These are phyloP conservation scores for Oryctes rhinoceros DNA, from an alignment of 1,140 invertebrate species.

Conservation along the genomic window DNA sequence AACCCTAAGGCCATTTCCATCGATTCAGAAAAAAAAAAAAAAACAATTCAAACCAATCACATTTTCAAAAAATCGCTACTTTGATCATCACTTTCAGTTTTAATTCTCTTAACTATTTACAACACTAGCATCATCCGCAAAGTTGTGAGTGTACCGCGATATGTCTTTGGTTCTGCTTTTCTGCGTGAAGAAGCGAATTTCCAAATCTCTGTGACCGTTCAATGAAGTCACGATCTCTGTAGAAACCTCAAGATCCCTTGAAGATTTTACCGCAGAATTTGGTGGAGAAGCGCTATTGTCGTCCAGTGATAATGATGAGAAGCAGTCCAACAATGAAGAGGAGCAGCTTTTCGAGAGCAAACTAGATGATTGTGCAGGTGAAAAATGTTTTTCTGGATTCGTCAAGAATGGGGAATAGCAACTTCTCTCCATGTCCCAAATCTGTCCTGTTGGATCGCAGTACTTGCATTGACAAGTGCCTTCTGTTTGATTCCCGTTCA, in stretches of 20 bases:
- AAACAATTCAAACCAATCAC: neutral
- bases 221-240: conserved; percentile 80
- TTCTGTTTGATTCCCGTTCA: conserved; percentile 55
- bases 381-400: neutral
- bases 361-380: conserved; percentile 48
- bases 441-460: conserved; percentile 78
- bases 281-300: conserved; percentile 45
- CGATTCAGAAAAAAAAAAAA: no score
- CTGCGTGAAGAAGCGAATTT: conserved; percentile 75
- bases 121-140: neutral
- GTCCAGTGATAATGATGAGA: conserved; percentile 49
- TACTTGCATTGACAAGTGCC: conserved; percentile 77
- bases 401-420: conserved; percentile 65
- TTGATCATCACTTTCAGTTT: neutral
- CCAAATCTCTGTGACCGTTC: conserved; percentile 78
- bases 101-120: neutral
- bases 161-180: conserved; percentile 12
- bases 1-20: no score
- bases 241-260: conserved; percentile 70
- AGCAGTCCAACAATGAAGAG: conserved; percentile 39
- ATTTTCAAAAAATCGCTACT: neutral
- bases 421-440: conserved; percentile 75
- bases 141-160: neutral
- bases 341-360: neutral
- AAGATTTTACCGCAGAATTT: conserved; percentile 58